phyloP scores from a whole-genome alignment of 2,797 vertebrate species.

The Peromyscus nudipes region DNA sequence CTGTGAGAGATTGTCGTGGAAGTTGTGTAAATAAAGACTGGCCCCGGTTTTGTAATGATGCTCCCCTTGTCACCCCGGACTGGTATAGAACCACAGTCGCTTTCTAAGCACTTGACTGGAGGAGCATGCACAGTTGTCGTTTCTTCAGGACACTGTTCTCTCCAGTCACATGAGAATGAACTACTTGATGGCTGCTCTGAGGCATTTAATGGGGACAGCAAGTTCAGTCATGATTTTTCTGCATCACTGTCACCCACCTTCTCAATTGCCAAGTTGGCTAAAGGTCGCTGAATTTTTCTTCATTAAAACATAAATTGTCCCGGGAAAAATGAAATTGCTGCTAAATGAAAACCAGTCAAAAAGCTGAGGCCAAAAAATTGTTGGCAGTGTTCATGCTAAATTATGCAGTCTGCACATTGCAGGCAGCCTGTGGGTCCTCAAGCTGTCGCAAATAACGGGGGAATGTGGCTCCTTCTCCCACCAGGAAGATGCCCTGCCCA shows the following conservation, averaged over 20 bases:
- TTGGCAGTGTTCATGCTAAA: conserved; percentile 68
- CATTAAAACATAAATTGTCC: conserved; percentile 68
- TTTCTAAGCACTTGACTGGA: not conserved
- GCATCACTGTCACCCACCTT: conserved; percentile 7
- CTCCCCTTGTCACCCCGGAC: not conserved
- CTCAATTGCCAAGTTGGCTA: conserved; percentile 71
- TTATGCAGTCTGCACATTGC: conserved; percentile 69
- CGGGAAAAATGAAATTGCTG: conserved; percentile 71
- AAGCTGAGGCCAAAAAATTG: conserved; percentile 66
- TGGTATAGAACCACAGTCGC: not conserved
- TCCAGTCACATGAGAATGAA: not conserved
- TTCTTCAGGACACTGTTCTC: not conserved
- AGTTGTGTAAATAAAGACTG: not conserved
- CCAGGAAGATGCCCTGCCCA: conserved; percentile 74
- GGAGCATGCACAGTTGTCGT: not conserved
- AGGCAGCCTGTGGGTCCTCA: conserved; percentile 74
- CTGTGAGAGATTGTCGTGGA: not conserved
- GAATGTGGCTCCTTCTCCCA: conserved; percentile 69
- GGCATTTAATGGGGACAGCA: conserved; percentile 26
- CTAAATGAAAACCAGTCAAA: conserved; percentile 81
- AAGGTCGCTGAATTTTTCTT: conserved; percentile 75
- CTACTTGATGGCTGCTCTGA: not conserved
- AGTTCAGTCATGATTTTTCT: conserved; percentile 45
- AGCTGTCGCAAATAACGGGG: conserved; percentile 67
- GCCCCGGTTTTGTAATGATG: not conserved